These are phyloP conservation scores for Operophtera brumata DNA, from an alignment of 2,888 invertebrate species.

Conservation along the genomic window DNA sequence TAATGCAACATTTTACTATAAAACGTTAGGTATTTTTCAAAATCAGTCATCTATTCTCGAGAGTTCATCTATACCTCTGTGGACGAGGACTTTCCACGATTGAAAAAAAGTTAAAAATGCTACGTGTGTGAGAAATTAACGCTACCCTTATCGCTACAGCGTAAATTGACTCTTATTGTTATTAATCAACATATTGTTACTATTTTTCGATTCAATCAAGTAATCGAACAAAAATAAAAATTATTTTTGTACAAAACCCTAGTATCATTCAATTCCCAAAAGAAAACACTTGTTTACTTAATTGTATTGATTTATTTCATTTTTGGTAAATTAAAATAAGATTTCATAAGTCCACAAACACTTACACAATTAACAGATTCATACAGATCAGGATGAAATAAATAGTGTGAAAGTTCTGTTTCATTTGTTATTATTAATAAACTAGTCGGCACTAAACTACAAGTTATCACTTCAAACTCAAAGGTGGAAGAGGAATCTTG, in stretches of 20 bases:
- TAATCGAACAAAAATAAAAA: background rate
- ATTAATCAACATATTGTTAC: background rate
- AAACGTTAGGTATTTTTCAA: too few species aligned
- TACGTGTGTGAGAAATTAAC: too few species aligned
- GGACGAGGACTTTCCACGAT: too few species aligned
- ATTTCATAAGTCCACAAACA: constrained; percentile 75
- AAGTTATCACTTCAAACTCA: constrained; percentile 78
- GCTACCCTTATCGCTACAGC: too few species aligned
- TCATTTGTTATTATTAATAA: constrained; percentile 64
- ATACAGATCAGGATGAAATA: constrained; percentile 79
- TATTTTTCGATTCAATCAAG: background rate
- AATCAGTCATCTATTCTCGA: too few species aligned
- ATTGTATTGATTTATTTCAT: constrained; percentile 75
- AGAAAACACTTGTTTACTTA: constrained; percentile 41
- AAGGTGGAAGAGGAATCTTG: constrained; percentile 76
- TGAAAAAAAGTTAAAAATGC: too few species aligned
- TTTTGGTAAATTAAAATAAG: constrained; percentile 79
- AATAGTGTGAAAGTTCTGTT: constrained; percentile 75
- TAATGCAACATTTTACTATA: too few species aligned
- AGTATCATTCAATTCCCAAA: background rate
- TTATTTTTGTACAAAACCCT: background rate
- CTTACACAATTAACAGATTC: constrained; percentile 75
- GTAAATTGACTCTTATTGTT: too few species aligned
- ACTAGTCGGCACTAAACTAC: constrained; percentile 73
- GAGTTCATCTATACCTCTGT: too few species aligned